Evolutionary conservation across 2,888 invertebrate genomes (phyloP).

Genomic region (Eupithecia vulgata): DNA sequence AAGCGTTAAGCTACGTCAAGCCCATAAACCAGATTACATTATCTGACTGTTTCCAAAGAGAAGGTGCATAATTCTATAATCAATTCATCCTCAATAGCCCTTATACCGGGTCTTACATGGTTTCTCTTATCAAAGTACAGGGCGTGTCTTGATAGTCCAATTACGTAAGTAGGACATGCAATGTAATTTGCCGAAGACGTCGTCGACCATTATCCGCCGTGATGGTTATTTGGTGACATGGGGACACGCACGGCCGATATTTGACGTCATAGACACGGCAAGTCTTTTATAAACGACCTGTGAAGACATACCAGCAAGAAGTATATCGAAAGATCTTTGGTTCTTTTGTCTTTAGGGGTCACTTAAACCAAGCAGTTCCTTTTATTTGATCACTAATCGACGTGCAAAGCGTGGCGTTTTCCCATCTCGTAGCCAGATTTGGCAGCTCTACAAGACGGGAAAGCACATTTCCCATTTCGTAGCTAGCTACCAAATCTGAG

Average conservation of each 20-base stretch:
- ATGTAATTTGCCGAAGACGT: conserved; percentile 38
- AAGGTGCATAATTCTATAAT: background rate
- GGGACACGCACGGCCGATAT: conserved; percentile 12
- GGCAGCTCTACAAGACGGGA: too few species aligned
- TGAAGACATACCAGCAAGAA: background rate
- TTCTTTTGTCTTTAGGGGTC: background rate
- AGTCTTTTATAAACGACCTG: background rate
- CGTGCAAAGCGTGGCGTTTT: too few species aligned
- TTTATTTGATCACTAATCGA: too few species aligned
- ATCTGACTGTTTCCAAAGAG: background rate
- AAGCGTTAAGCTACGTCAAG: background rate
- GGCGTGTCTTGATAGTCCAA: conserved; percentile 35
- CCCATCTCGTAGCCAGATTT: too few species aligned
- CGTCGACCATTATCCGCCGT: conserved; percentile 28
- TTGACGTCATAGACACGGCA: background rate
- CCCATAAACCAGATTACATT: background rate
- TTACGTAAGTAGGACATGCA: conserved; percentile 33
- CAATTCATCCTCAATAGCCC: background rate
- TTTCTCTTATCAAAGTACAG: background rate
- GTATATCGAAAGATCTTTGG: background rate
- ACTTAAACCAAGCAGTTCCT: too few species aligned
- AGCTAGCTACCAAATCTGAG: too few species aligned
- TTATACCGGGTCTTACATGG: background rate
- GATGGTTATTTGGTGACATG: conserved; percentile 26
- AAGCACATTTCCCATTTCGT: too few species aligned